Evolutionary conservation across 2,113 vertebrate species (phyloP).

Genomic region (Malurus melanocephalus): DNA sequence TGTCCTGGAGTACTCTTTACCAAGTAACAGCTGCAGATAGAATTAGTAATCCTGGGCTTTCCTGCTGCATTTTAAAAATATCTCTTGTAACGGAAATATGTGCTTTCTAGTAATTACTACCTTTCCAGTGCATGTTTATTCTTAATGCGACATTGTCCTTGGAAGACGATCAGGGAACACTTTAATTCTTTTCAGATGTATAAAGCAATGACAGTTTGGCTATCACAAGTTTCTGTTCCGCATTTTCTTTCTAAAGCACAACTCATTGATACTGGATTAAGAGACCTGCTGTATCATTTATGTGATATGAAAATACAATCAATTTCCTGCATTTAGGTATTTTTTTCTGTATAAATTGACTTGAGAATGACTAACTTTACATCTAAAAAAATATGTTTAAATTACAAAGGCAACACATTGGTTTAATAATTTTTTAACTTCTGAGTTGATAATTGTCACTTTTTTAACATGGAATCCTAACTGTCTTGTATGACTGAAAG

Average conservation of each 20-base stretch:
- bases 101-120: conserved; percentile 9
- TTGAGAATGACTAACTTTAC: not conserved
- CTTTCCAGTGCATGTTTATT: not conserved
- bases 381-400: not conserved
- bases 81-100: not conserved
- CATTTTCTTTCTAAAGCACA: not conserved
- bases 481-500: not conserved
- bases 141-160: not conserved
- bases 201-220: not conserved
- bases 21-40: not conserved
- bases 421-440: not conserved
- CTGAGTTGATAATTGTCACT: not conserved
- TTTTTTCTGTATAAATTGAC: not conserved
- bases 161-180: not conserved
- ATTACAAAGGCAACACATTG: not conserved
- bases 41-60: not conserved
- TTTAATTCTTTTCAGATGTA: not conserved
- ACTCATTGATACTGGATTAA: not conserved
- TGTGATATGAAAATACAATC: not conserved
- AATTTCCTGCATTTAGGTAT: not conserved
- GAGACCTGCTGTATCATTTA: not conserved
- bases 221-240: not conserved
- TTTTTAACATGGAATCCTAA: not conserved
- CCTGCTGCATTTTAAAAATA: not conserved
- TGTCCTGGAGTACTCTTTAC: not conserved